These are phyloP conservation scores for Lutra lutra DNA, from an alignment of 2,797 vertebrate species.

Conservation along the genomic window DNA sequence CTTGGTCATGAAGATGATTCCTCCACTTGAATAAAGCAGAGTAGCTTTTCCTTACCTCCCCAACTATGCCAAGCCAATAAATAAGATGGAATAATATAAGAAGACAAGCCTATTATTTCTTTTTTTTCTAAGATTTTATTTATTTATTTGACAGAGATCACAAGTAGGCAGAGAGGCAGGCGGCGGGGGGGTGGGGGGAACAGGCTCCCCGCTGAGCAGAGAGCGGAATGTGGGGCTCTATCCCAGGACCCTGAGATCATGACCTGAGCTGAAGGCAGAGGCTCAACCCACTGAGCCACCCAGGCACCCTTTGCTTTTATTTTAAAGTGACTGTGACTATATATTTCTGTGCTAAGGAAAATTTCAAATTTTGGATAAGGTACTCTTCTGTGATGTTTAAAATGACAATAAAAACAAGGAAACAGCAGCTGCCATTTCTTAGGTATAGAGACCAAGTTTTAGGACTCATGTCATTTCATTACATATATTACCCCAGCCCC, in stretches of 20 bases:
- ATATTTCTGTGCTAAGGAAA: constrained; percentile 51
- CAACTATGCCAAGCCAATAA: background rate
- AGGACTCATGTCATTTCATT: background rate
- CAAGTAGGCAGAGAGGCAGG: no score
- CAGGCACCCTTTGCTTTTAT: background rate
- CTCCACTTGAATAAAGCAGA: constrained; percentile 20
- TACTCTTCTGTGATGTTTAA: constrained; percentile 47
- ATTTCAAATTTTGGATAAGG: constrained; percentile 53
- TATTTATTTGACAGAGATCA: no score
- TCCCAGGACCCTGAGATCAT: no score
- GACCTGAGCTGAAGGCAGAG: no score
- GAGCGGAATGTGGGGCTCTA: no score
- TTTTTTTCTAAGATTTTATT: constrained; percentile 42
- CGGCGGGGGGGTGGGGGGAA: rapidly evolving
- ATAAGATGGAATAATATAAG: background rate
- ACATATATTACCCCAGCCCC: rapidly evolving
- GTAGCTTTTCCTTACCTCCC: background rate
- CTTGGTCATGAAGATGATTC: background rate
- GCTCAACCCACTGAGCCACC: no score
- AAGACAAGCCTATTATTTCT: background rate
- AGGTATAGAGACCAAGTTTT: background rate
- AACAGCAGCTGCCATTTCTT: background rate
- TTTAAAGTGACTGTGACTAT: constrained; percentile 65
- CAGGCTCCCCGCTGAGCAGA: no score
- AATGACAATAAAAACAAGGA: background rate